Percentiles rank a stretch among this genome's conserved stretches.
Evolutionary conservation across 53 echinoderm and acorn worm genomes (phyloP).

Genomic region (Mesocentrotus franciscanus): DNA sequence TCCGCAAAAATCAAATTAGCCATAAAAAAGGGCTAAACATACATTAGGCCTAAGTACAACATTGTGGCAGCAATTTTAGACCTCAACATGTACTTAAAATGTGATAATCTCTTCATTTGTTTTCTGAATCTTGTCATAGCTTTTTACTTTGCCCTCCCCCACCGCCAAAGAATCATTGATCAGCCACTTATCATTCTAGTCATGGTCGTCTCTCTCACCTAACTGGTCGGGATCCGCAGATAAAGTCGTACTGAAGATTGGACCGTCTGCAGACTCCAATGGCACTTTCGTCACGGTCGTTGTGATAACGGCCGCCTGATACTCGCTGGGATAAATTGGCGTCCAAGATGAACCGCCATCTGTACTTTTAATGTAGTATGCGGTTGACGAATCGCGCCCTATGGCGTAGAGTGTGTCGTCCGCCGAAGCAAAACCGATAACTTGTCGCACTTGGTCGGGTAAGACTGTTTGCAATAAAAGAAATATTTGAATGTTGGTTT

Average conservation of each 20-base stretch:
- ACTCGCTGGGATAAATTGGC: constrained; percentile 47
- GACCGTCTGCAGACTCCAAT: neutral
- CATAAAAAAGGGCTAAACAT: too few relatives aligned
- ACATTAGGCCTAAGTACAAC: too few relatives aligned
- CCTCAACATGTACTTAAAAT: too few relatives aligned
- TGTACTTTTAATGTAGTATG: constrained; percentile 64
- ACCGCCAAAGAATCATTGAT: neutral
- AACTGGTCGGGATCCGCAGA: neutral
- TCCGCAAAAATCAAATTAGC: too few relatives aligned
- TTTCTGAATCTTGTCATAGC: neutral
- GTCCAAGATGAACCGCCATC: constrained; percentile 69
- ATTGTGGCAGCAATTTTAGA: too few relatives aligned
- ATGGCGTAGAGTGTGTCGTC: constrained; percentile 70
- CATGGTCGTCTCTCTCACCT: neutral
- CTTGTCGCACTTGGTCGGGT: constrained; percentile 65
- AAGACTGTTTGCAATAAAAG: constrained; percentile 59
- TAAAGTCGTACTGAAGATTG: neutral
- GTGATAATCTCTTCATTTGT: too few relatives aligned
- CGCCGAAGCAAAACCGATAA: constrained; percentile 70
- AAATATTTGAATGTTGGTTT: neutral
- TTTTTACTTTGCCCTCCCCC: neutral
- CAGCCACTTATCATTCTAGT: neutral
- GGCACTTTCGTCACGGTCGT: neutral
- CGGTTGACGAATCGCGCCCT: constrained; percentile 62
- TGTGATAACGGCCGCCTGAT: constrained; percentile 32